Conservation (phyloP, 2,888 invertebrate genomes). For the Nineta flava region DNA sequence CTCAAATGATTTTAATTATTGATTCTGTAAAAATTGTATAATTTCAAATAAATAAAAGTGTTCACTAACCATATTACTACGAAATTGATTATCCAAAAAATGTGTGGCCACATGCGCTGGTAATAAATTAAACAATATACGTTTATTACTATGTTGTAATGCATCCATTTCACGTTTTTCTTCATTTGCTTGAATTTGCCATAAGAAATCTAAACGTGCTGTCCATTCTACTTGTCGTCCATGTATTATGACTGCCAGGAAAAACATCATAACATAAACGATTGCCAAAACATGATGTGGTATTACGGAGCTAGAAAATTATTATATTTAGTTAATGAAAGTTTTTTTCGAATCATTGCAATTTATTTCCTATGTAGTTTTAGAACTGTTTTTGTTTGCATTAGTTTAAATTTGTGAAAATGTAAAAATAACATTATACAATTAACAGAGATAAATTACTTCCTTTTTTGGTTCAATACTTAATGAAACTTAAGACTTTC, state of each 20-base stretch:
- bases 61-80: conserved; percentile 61
- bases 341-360: not conserved
- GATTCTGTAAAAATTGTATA: too few species aligned
- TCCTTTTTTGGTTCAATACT: too few species aligned
- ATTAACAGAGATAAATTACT: too few species aligned
- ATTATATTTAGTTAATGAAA: conserved; percentile 1
- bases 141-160: conserved; percentile 74
- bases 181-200: conserved; percentile 75
- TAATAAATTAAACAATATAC: conserved; percentile 76
- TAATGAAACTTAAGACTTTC: too few species aligned
- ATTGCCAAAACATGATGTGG: conserved; percentile 66
- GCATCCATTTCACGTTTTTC: conserved; percentile 88
- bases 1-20: too few species aligned
- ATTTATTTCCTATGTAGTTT: not conserved
- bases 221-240: conserved; percentile 84
- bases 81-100: conserved; percentile 78
- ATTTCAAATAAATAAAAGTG: too few species aligned
- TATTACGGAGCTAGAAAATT: conserved; percentile 38
- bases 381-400: too few species aligned
- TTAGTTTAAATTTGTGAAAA: too few species aligned
- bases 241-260: conserved; percentile 69
- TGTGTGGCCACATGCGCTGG: conserved; percentile 87
- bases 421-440: too few species aligned
- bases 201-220: conserved; percentile 63
- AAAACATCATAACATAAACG: conserved; percentile 67